phyloP scores from a whole-genome alignment of 2,113 vertebrate genomes.

The Nothocercus julius region DNA sequence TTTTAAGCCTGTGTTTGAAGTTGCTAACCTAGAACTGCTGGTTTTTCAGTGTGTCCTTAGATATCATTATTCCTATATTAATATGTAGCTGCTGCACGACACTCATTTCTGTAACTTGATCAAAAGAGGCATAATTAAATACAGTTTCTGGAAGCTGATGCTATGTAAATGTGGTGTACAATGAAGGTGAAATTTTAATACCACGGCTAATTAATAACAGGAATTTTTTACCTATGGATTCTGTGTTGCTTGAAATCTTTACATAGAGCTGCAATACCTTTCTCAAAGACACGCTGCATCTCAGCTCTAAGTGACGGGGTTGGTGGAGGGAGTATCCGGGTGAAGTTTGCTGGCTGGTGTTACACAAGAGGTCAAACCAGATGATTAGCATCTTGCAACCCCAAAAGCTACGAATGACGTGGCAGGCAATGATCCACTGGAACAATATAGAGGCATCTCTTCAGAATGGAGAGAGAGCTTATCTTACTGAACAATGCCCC shows the following conservation, averaged over 20 bases:
- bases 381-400: neutral
- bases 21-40: neutral
- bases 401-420: neutral
- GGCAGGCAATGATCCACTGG: neutral
- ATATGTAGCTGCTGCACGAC: neutral
- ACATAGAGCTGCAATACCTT: neutral
- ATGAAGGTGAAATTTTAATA: neutral
- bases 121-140: conserved; percentile 6
- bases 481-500: conserved; percentile 67
- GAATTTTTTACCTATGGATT: neutral
- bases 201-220: neutral
- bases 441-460: conserved; percentile 16
- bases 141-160: conserved; percentile 5
- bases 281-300: neutral
- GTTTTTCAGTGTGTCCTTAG: neutral
- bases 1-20: neutral
- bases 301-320: neutral
- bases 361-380: neutral
- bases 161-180: neutral
- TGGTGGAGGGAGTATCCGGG: neutral
- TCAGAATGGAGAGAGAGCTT: conserved; percentile 31
- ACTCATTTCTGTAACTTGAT: neutral
- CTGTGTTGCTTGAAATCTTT: neutral
- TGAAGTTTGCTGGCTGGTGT: neutral
- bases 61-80: neutral